Evolutionary conservation across 2,113 vertebrate genomes (phyloP).

Genomic region (Zosterops lateralis): DNA sequence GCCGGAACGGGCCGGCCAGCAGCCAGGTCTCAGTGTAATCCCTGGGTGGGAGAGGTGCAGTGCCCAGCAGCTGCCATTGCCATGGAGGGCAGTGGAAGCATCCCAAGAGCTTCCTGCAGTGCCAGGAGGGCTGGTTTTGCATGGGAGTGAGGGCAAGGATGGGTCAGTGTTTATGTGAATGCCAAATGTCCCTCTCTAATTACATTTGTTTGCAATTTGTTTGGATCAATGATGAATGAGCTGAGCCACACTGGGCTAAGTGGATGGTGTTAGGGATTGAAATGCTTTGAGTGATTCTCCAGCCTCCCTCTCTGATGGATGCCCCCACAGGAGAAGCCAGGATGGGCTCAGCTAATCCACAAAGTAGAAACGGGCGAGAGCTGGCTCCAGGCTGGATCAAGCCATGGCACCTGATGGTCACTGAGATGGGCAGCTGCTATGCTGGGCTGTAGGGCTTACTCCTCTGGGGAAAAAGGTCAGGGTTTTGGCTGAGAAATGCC

Average conservation of each 20-base stretch:
- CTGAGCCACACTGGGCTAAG: background rate
- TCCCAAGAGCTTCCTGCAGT: background rate
- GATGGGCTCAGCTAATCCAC: background rate
- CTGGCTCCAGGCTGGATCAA: background rate
- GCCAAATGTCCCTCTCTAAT: background rate
- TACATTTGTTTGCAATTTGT: background rate
- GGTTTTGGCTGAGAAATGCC: background rate
- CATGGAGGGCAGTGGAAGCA: background rate
- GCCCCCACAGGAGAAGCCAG: background rate
- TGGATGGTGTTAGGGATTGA: background rate
- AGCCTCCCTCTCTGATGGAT: background rate
- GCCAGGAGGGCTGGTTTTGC: background rate
- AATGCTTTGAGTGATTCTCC: background rate
- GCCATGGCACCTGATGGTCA: rapidly evolving
- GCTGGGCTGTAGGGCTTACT: background rate
- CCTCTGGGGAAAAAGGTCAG: background rate
- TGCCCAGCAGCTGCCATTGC: background rate
- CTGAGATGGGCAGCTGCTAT: background rate
- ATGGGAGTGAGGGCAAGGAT: rapidly evolving
- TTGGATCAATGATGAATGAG: background rate
- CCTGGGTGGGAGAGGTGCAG: background rate
- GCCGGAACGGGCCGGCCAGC: background rate
- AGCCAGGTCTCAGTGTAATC: background rate
- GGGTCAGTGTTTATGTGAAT: background rate
- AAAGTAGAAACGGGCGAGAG: background rate